Evolutionary conservation across 1,140 invertebrate species (phyloP), one percentile per base, ranked within the genome.

Genomic region (Ips typographus): DNA sequence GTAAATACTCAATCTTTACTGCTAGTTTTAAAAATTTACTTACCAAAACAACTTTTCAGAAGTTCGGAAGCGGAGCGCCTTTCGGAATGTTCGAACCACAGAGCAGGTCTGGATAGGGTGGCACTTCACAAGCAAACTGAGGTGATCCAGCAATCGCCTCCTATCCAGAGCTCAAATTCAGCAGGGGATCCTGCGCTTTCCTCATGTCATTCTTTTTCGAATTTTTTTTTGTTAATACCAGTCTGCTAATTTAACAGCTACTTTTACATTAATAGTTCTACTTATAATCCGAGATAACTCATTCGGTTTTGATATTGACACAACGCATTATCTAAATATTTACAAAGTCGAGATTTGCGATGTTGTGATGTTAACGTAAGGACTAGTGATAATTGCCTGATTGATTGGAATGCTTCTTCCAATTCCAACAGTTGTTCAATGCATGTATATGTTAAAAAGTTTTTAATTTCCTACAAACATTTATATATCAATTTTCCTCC

Each of bases 51-150:
- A 63, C 51, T 40, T 63, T 63, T 49, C 56, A 40, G 40, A 59
- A 47, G 56, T 47, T 58, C 65, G 43, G 40, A 36, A 36, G 39
- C 36, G 41, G 37, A 22, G 63, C 39, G 63, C 36, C 42, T 36
- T 7, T 40, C 56, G 2, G 55, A 39, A 58, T 22, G 44, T 49
- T 49, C 44, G 22, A 2, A 8, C 49, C 8, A 22, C 53, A 38
- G 66, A 42, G 41, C 47, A 68, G 44, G 44, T 53, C 58, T 60
- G 55, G 65, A 60, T 43, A 52, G 58, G 57, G 55, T 58, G 49
- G 57, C 65, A 68, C 65, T 68, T 52, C 65, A 61, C 65, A 42
- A 68, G 57, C 58, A 40, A 61, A 70, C 60, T 70, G 68, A 59
- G 68, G 68, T 63, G 47, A 70, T 63, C 68, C 53, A 70, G 68